phyloP scores from a whole-genome alignment of 2,888 invertebrate genomes.

The Actias luna region DNA sequence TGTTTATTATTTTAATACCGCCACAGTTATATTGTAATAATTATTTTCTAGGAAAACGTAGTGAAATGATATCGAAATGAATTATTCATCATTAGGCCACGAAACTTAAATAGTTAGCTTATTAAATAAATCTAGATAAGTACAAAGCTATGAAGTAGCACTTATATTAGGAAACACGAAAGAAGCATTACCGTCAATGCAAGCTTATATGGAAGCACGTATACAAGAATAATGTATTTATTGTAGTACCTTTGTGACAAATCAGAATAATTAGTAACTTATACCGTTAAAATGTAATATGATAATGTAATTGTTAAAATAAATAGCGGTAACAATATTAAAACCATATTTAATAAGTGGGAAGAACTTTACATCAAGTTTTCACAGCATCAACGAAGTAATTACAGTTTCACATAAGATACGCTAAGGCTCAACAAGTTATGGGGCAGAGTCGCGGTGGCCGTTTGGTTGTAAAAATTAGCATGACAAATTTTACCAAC shows the following conservation, averaged over 20 bases:
- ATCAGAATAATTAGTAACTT: constrained; percentile 6
- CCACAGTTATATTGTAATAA: constrained; percentile 1
- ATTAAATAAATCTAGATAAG: constrained; percentile 37
- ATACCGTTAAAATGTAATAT: constrained; percentile 10
- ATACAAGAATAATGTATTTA: constrained; percentile 27
- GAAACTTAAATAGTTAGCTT: constrained; percentile 34
- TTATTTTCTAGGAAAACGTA: neutral
- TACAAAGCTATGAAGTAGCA: constrained; percentile 35
- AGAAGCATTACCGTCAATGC: constrained; percentile 42
- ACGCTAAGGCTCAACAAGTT: no score
- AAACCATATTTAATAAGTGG: neutral
- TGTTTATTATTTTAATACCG: neutral
- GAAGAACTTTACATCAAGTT: neutral
- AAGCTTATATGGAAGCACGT: constrained; percentile 57
- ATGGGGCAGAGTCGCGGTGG: no score
- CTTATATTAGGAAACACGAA: constrained; percentile 45
- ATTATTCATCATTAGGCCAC: constrained; percentile 48
- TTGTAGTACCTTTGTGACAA: constrained; percentile 11
- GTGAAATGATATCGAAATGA: constrained; percentile 7
- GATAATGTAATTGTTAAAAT: neutral
- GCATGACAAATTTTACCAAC: no score
- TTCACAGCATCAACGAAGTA: neutral
- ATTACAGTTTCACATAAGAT: neutral
- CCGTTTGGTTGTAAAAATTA: no score
- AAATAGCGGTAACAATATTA: neutral